Evolutionary conservation across 1,140 invertebrate genomes (phyloP).

Genomic region (Zaprionus africanus): DNA sequence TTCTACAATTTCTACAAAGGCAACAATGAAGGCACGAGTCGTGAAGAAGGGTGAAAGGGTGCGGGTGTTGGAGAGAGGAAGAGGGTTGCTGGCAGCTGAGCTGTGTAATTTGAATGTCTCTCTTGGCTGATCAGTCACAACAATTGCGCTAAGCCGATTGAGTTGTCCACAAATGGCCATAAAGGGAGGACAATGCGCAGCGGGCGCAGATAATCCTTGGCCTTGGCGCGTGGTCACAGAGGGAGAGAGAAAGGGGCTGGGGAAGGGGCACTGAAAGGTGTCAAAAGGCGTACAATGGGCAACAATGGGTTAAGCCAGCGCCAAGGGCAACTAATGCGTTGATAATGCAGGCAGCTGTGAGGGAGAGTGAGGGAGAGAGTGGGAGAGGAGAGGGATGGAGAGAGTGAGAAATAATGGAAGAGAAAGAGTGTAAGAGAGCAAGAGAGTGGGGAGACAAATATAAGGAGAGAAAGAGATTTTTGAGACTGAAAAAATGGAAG

Average conservation of each 20-base stretch:
- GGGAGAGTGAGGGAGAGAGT: too few species aligned
- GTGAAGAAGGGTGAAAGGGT: too few species aligned
- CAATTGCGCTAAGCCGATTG: conserved; percentile 55
- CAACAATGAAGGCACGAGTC: conserved; percentile 13
- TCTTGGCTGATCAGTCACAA: conserved; percentile 44
- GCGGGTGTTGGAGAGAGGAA: background rate
- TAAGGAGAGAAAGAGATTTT: too few species aligned
- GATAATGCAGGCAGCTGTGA: background rate
- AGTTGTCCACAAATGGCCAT: conserved; percentile 38
- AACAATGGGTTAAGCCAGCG: conserved; percentile 22
- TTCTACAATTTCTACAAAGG: background rate
- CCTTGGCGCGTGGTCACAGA: conserved; percentile 25
- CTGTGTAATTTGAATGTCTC: conserved; percentile 39
- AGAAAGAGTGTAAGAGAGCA: background rate
- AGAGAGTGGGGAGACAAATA: background rate
- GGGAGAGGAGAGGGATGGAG: background rate
- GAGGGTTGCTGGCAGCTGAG: conserved; percentile 26
- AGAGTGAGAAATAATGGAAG: background rate
- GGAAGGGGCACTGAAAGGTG: conserved; percentile 2
- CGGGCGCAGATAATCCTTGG: conserved; percentile 37
- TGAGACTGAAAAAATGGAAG: background rate
- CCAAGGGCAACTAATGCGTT: background rate
- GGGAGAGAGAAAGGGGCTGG: background rate
- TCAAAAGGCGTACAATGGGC: conserved; percentile 9
- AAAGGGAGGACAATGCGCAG: conserved; percentile 27